Evolutionary conservation across 1,140 invertebrate species (phyloP).

Genomic region (Scylla paramamosain): DNA sequence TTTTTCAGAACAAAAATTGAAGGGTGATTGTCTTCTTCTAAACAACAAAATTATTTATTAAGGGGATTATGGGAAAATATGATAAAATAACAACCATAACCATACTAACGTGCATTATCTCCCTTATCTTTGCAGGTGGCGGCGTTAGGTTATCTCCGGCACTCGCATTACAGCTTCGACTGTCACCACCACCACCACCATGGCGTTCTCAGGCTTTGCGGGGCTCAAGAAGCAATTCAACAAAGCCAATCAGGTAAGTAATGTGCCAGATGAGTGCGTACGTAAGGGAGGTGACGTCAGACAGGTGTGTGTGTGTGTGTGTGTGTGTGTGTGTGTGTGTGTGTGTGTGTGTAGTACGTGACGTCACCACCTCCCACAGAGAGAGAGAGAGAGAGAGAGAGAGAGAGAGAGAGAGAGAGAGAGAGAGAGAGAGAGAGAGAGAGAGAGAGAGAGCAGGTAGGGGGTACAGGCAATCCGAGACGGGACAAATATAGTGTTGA

Average conservation of each 20-base stretch:
- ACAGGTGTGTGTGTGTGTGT: neutral
- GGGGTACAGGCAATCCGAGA: neutral
- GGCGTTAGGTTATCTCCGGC: neutral
- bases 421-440: slow-evolving; percentile 11
- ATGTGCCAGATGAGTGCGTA: too few species aligned
- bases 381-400: neutral
- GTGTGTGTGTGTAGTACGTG: neutral
- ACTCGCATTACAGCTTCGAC: neutral
- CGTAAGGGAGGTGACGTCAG: neutral
- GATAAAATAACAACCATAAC: too few species aligned
- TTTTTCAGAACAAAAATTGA: too few species aligned
- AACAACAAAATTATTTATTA: too few species aligned
- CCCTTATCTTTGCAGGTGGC: neutral
- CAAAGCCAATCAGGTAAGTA: slow-evolving; percentile 97
- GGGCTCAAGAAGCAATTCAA: slow-evolving; percentile 99
- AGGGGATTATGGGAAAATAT: too few species aligned
- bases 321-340: neutral
- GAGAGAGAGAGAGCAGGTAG: neutral
- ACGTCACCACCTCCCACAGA: too few species aligned
- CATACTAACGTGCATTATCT: neutral
- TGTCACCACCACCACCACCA: slow-evolving; percentile 30
- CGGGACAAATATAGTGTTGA: slow-evolving; percentile 13
- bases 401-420: slow-evolving; percentile 16
- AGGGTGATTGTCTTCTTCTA: too few species aligned
- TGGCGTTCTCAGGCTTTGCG: slow-evolving; percentile 84